Evolutionary conservation across 2,113 vertebrate genomes (phyloP).

Genomic region (Potamarius usumacintae): DNA sequence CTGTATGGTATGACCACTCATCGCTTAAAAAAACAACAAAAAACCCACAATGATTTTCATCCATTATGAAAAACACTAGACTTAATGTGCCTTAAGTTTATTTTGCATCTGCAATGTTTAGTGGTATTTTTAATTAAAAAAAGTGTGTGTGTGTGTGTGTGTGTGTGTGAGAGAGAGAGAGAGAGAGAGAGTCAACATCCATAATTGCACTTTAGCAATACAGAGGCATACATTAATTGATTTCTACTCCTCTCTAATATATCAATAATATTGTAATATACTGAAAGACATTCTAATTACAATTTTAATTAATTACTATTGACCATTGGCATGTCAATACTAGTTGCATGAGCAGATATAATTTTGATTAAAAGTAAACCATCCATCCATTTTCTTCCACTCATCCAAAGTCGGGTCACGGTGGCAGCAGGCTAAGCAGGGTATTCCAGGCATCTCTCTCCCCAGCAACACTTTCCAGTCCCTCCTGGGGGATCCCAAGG

Average conservation of each 20-base stretch:
- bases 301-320: not conserved
- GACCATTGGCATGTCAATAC: not conserved
- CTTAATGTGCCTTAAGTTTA: not conserved
- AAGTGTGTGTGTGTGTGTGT: not conserved
- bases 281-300: not conserved
- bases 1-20: not conserved
- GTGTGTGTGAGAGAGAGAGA: not conserved
- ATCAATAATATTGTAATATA: not conserved
- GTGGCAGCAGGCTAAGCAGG: too few species aligned
- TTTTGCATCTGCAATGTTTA: not conserved
- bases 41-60: not conserved
- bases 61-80: not conserved
- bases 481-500: too few species aligned
- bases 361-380: not conserved
- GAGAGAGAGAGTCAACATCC: not conserved
- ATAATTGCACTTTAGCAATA: not conserved
- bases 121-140: not conserved
- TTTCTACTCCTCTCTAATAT: not conserved
- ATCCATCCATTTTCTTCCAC: not conserved
- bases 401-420: not conserved
- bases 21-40: not conserved
- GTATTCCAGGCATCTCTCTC: too few species aligned
- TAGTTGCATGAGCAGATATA: not conserved
- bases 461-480: too few species aligned
- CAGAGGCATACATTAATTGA: not conserved